Conservation (phyloP, 2,797 vertebrate species). For the Pygocentrus nattereri region DNA sequence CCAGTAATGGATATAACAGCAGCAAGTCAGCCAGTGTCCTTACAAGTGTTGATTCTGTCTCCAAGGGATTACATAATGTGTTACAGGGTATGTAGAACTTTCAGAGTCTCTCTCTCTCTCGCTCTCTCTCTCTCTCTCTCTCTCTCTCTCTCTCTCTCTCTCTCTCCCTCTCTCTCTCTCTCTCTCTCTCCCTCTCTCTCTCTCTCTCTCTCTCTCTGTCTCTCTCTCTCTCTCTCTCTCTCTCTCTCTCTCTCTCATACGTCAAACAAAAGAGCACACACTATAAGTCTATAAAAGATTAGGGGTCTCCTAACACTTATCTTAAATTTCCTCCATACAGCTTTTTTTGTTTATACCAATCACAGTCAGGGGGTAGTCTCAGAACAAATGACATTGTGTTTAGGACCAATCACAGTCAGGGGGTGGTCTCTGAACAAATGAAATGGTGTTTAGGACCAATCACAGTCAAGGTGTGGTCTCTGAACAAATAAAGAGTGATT, state of each 20-base stretch:
- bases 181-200: no score
- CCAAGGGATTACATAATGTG: slow-evolving; percentile 32
- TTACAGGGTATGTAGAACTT: neutral
- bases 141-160: neutral
- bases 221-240: neutral
- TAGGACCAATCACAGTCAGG: no score
- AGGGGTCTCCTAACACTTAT: slow-evolving; percentile 4
- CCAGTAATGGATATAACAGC: slow-evolving; percentile 37
- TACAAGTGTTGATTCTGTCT: slow-evolving; percentile 17
- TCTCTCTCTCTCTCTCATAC: neutral
- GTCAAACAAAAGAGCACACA: slow-evolving; percentile 8
- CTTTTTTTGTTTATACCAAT: neutral
- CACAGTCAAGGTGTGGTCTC: no score
- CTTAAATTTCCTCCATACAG: neutral
- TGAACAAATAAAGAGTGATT: no score
- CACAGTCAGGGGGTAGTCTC: no score
- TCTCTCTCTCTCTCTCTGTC: no score
- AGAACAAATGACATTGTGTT: no score
- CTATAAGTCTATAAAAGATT: neutral
- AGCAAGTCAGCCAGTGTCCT: slow-evolving; percentile 2
- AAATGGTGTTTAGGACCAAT: no score
- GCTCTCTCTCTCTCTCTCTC: neutral
- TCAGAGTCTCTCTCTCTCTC: neutral
- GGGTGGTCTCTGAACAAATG: no score
- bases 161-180: neutral